Evolutionary conservation across 2,797 vertebrate species (phyloP).

Genomic region (Scomberomorus guttatus): DNA sequence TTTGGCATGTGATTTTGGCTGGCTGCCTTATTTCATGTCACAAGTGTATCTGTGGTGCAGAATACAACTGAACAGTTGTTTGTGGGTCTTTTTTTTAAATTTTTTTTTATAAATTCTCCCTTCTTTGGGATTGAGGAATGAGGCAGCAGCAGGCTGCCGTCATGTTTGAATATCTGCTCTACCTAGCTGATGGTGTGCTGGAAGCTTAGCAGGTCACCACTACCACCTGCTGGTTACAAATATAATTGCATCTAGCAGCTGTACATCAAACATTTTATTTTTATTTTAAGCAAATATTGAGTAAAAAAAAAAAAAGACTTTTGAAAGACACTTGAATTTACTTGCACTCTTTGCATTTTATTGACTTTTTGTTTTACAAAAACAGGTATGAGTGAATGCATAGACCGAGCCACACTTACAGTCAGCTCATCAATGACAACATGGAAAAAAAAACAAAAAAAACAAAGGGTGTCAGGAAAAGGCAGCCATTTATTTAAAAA

Average conservation of each 20-base stretch:
- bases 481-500: constrained; percentile 58
- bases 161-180: constrained; percentile 6
- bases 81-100: not conserved
- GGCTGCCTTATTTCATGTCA: not conserved
- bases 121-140: constrained; percentile 4
- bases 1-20: not conserved
- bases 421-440: constrained; percentile 54
- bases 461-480: constrained; percentile 49
- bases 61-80: not conserved
- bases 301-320: too few species aligned
- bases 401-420: constrained; percentile 62
- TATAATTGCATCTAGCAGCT: not conserved
- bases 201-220: not conserved
- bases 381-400: constrained; percentile 78
- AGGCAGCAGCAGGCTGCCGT: constrained; percentile 13
- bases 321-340: constrained; percentile 3
- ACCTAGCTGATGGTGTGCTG: constrained; percentile 2
- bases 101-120: too few species aligned
- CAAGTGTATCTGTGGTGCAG: not conserved
- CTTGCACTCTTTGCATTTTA: constrained; percentile 75
- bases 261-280: too few species aligned
- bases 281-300: too few species aligned
- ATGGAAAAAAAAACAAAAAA: constrained; percentile 28
- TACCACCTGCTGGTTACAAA: constrained; percentile 60
- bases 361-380: constrained; percentile 78